Base-by-base conservation (phyloP, 2,113 vertebrate species). In the Paradisaea rubra region DNA sequence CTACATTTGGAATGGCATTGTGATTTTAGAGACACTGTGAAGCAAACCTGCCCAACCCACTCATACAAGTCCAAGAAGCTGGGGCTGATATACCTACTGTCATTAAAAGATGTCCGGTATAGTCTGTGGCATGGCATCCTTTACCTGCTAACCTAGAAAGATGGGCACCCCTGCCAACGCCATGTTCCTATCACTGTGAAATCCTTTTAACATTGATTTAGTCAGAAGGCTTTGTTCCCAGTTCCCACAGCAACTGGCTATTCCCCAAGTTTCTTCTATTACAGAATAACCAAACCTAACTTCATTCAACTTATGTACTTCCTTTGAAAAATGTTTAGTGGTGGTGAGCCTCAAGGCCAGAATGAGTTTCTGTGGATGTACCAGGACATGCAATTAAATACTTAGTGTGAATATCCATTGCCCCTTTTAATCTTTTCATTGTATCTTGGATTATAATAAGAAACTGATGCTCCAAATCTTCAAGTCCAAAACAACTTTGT, bases 161-260 rank as follows among this genome's bases (percentile, higher is more conserved):
- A 96, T 95, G 82, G 72, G 72, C 69, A 78, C 15, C 47, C 39
- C 72, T 86, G 64, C 71, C 71, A 68, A 37, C 52, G 63, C 80
- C 72, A 47, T 86, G 92, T 88, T 96, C 92, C 86, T 9, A 23
- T 54, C 83, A 59, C 72, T 19, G n/a, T 42, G 72, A 94, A 96
- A 96, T 92, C 68, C 49, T 70, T 95, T 96, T 96, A 96, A 63
- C 56, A 96, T 96, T 92, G 96, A 96, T 95, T 94, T 60, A 60
- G 80, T 49, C 65, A 74, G 56, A 92, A 86, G 52, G 76, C 44
- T 93, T 92, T 68, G 56, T 63, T 92, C 91, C 64, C 52, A 73
- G 64, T 25, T 94, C 95, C 96, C 3, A 25, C 83, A 95, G 95
- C 88, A 84, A 91, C 73, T 88, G 88, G 59, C 86, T 92, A 35